Evolutionary conservation across 2,888 invertebrate genomes (phyloP).

Genomic region (Dynastes tityus): DNA sequence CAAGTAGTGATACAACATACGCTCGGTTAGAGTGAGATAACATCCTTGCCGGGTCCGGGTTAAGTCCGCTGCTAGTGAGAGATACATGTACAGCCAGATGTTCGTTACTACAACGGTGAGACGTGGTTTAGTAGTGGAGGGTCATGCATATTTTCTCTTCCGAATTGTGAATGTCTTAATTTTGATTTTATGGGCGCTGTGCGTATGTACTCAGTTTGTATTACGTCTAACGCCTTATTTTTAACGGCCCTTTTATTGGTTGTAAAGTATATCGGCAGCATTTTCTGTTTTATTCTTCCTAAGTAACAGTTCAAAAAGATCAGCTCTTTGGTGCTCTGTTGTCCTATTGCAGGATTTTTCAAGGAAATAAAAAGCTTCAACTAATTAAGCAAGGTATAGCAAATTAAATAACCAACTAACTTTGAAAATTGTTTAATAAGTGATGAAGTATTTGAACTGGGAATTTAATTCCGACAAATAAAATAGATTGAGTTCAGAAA

Average conservation of each 20-base stretch:
- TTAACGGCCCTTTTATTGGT: conserved; percentile 47
- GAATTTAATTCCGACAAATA: too few species aligned
- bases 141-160: conserved; percentile 52
- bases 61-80: conserved; percentile 32
- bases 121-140: conserved; percentile 40
- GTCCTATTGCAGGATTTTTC: too few species aligned
- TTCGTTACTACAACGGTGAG: conserved; percentile 26
- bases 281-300: too few species aligned
- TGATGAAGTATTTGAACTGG: too few species aligned
- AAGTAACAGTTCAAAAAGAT: too few species aligned
- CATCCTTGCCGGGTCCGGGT: conserved; percentile 49
- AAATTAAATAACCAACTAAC: too few species aligned
- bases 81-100: conserved; percentile 47
- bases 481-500: too few species aligned
- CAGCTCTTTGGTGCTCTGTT: too few species aligned
- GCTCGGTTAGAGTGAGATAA: conserved; percentile 55
- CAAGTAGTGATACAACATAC: conserved; percentile 66
- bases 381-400: too few species aligned
- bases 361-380: too few species aligned
- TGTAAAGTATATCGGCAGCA: too few species aligned
- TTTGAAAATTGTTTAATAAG: too few species aligned
- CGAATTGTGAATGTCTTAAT: conserved; percentile 61
- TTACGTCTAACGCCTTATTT: conserved; percentile 41
- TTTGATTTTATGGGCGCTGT: conserved; percentile 55
- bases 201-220: neutral